Evolutionary conservation across 1,140 invertebrate species (phyloP).

Genomic region (Diploscapter pachys): DNA sequence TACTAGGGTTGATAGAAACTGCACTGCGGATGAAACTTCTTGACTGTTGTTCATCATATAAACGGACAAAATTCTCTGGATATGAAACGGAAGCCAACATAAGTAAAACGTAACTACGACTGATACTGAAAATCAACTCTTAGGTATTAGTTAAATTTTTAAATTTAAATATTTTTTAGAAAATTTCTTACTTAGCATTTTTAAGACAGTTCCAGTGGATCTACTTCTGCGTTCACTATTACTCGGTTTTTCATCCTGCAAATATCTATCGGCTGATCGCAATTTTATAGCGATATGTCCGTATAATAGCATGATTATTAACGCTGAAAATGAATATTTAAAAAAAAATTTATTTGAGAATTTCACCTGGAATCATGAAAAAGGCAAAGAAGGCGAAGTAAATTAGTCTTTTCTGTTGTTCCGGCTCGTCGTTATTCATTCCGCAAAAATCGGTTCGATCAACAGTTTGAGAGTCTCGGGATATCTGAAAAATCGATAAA

Average conservation of each 20-base stretch:
- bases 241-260: conserved; percentile 22
- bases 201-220: conserved; percentile 41
- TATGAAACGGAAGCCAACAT: conserved; percentile 89
- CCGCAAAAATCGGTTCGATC: conserved; percentile 48
- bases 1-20: conserved; percentile 29
- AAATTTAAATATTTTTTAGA: conserved; percentile 3
- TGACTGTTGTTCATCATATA: conserved; percentile 27
- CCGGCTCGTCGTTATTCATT: conserved; percentile 36
- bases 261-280: conserved; percentile 24
- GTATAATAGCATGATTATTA: conserved; percentile 54
- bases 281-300: conserved; percentile 48
- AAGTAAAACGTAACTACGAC: conserved; percentile 87
- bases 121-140: conserved; percentile 68
- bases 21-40: conserved; percentile 21
- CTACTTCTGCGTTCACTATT: conserved; percentile 14
- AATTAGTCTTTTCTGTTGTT: conserved; percentile 30
- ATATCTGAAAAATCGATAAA: conserved; percentile 23
- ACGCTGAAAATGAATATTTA: conserved; percentile 37
- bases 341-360: neutral
- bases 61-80: conserved; percentile 71
- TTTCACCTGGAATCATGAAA: conserved; percentile 32
- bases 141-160: neutral
- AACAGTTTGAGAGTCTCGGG: conserved; percentile 37
- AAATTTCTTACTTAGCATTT: conserved; percentile 46
- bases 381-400: conserved; percentile 38